Evolutionary conservation across 2,888 invertebrate species (phyloP).

Genomic region (Tenthredo notha): DNA sequence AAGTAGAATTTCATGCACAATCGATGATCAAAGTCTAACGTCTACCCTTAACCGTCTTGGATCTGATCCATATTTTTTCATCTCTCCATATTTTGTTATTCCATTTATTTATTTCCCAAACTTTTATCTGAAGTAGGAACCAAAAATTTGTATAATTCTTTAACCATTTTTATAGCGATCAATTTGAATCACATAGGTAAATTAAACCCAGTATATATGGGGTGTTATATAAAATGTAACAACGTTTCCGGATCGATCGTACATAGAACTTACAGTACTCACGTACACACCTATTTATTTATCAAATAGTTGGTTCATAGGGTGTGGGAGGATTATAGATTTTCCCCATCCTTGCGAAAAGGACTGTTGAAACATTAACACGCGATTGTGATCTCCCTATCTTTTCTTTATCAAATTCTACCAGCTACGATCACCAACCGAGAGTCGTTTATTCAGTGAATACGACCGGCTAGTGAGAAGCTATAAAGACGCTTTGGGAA

Average conservation of each 20-base stretch:
- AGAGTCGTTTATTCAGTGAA: conserved; percentile 32
- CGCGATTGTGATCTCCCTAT: conserved; percentile 37
- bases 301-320: background rate
- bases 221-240: conserved; percentile 21
- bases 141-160: background rate
- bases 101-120: no score
- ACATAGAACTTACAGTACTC: background rate
- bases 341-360: background rate
- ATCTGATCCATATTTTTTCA: background rate
- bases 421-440: background rate
- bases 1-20: background rate
- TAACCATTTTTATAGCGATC: background rate
- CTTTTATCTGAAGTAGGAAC: background rate
- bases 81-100: background rate
- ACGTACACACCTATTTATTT: conserved; percentile 4
- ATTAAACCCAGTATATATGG: background rate
- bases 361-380: conserved; percentile 13
- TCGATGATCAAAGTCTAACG: background rate
- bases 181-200: background rate
- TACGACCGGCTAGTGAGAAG: conserved; percentile 10
- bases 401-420: background rate
- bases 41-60: background rate
- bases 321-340: background rate
- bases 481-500: conserved; percentile 21
- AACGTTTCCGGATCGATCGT: conserved; percentile 27